These are phyloP conservation scores for Saguinus midas DNA, from an alignment of 2,113 vertebrate species.

Conservation along the genomic window DNA sequence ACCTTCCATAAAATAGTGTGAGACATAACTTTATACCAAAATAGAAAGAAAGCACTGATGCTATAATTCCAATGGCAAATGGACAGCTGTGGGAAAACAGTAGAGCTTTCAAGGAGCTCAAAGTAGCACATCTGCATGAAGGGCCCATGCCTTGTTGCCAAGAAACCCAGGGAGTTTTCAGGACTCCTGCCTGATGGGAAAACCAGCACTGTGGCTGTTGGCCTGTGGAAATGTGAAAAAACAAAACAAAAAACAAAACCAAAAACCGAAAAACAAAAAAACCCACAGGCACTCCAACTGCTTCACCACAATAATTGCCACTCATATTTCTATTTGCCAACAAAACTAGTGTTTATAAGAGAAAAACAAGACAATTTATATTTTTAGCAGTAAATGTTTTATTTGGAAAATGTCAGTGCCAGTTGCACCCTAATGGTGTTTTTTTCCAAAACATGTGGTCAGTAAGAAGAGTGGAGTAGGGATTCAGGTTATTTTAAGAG, in stretches of 20 bases:
- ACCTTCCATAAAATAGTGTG: neutral
- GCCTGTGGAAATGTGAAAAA: neutral
- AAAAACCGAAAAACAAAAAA: neutral
- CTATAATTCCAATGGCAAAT: neutral
- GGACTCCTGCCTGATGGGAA: neutral
- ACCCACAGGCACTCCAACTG: neutral
- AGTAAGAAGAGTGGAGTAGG: neutral
- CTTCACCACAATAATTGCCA: neutral
- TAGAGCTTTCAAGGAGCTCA: neutral
- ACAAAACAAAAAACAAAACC: too few species aligned
- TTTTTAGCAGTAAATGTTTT: conserved; percentile 66
- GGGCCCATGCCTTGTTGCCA: neutral
- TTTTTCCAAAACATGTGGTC: conserved; percentile 56
- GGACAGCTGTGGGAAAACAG: neutral
- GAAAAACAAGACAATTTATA: conserved; percentile 52
- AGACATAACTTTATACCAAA: neutral
- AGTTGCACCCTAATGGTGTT: conserved; percentile 43
- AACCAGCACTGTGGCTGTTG: neutral
- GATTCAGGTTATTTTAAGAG: conserved; percentile 48
- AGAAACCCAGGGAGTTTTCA: neutral
- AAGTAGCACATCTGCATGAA: neutral
- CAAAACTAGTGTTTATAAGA: conserved; percentile 41
- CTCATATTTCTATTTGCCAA: conserved; percentile 26
- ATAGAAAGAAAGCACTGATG: neutral
- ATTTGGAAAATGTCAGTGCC: conserved; percentile 69